Base-by-base conservation (phyloP, 1,140 invertebrate genomes). In the Phortica variegata region DNA sequence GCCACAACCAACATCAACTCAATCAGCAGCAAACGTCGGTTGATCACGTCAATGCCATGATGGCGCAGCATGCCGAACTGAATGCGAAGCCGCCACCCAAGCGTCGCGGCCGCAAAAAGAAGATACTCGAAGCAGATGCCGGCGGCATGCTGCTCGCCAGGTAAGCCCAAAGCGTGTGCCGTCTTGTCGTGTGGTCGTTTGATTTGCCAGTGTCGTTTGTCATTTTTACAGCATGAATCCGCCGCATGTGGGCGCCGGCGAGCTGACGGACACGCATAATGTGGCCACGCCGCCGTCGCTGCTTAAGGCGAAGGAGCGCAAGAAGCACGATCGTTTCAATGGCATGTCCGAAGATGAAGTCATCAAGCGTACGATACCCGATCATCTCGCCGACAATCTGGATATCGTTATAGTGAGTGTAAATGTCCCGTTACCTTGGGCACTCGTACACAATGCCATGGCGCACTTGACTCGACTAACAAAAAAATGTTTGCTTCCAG, bases 301-400 rank as follows among this genome's bases (percentile, higher is more conserved):
- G 20, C 16, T 88, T 60, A 62, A 65, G 16, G 43, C 59, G 0
- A 93, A 93, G 77, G 90, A 92, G 77, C 85, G 91, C 58, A 95
- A 93, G 79, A 95, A 95, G 75, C 89, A 95, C 77, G 93, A 98
- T 79, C 84, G 94, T 51, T 98, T 97, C 79, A 95, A 97, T 80
- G 94, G 94, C 37, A 93, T 96, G 87, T 87, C 91, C 45, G 94
- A 97, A 79, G 93, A 96, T 75, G 94, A 98, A 83, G 93, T 98
- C 17, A 86, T 90, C 37, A 89, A 92, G 71, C 85, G 91, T 62
- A 90, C 89, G 44, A 82, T 98, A 72, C 94, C 94, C 39, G 95
- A 98, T 82, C 93, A 96, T 79, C 82, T 97, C 34, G 83, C 87
- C 36, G 85, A 86, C 76, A 91, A 94, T 81, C 85, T 98, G 71